Evolutionary conservation across 1,140 invertebrate genomes (phyloP).

Genomic region (Drosophila pseudoananassae): DNA sequence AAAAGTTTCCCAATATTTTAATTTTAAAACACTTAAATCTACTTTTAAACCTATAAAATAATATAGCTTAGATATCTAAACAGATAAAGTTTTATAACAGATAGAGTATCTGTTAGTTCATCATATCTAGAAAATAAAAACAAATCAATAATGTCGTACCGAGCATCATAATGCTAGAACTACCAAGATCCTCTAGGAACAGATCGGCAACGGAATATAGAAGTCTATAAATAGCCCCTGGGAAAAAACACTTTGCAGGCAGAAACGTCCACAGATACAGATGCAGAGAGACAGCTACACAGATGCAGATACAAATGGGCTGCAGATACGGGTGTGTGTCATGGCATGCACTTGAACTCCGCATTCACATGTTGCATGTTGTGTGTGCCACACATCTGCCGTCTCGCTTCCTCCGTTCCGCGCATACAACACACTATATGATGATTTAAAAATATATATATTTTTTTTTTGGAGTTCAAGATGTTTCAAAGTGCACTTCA

Average conservation of each 20-base stretch:
- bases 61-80: too few species aligned
- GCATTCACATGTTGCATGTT: conserved; percentile 65
- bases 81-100: too few species aligned
- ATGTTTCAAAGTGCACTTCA: conserved; percentile 78
- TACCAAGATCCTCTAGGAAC: conserved; percentile 12
- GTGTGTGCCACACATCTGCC: conserved; percentile 25
- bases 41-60: too few species aligned
- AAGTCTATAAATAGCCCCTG: conserved; percentile 74
- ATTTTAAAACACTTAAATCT: too few species aligned
- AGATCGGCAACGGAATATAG: conserved; percentile 22
- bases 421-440: neutral
- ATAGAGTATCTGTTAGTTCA: neutral
- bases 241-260: conserved; percentile 81
- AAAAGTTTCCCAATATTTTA: too few species aligned
- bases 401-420: neutral
- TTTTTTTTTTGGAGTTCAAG: conserved; percentile 60
- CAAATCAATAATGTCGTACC: neutral
- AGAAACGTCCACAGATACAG: neutral
- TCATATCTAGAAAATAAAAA: neutral
- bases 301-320: conserved; percentile 6
- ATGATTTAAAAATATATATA: conserved; percentile 4
- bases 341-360: conserved; percentile 76
- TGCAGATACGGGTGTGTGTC: conserved; percentile 42
- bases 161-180: conserved; percentile 41
- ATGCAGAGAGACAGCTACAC: neutral